Conservation (phyloP, 2,797 vertebrate genomes). For the Hoplostethus mediterraneus region DNA sequence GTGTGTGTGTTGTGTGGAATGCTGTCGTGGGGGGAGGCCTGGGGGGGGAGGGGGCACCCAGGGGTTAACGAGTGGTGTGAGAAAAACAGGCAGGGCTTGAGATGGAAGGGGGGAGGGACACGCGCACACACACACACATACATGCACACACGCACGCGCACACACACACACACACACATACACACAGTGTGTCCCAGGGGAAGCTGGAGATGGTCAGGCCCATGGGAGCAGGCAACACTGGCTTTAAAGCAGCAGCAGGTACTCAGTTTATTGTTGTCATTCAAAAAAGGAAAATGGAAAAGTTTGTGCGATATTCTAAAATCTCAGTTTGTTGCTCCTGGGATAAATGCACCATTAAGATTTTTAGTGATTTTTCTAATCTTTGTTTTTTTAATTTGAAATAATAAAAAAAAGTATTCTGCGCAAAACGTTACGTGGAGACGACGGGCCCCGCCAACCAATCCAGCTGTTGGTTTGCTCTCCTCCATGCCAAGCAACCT, state of each 20-base stretch:
- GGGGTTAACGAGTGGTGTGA: conserved; percentile 82
- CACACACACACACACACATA: conserved; percentile 4
- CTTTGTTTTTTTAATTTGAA: too few relatives aligned
- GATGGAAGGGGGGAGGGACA: conserved; percentile 51
- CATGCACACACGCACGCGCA: conserved; percentile 2
- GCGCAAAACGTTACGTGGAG: too few relatives aligned
- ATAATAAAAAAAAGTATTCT: too few relatives aligned
- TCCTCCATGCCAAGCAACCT: too few relatives aligned
- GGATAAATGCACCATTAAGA: too few relatives aligned
- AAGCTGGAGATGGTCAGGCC: conserved; percentile 51
- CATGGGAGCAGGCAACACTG: conserved; percentile 42
- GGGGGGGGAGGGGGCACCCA: conserved; percentile 69
- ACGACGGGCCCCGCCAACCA: too few relatives aligned
- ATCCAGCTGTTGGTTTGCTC: too few relatives aligned
- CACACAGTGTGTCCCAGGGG: conserved; percentile 43
- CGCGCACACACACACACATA: conserved; percentile 20
- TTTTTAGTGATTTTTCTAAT: too few relatives aligned
- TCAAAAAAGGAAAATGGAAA: too few relatives aligned
- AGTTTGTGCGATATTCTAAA: too few relatives aligned
- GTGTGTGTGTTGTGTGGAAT: conserved; percentile 46
- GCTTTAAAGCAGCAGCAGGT: conserved; percentile 47
- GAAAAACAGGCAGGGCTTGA: conserved; percentile 76
- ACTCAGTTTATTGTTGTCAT: not conserved
- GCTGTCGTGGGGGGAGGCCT: conserved; percentile 50
- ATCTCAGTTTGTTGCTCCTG: too few relatives aligned